These are phyloP conservation scores for Arizona elegans DNA, from an alignment of 2,113 vertebrate genomes.

Conservation along the genomic window DNA sequence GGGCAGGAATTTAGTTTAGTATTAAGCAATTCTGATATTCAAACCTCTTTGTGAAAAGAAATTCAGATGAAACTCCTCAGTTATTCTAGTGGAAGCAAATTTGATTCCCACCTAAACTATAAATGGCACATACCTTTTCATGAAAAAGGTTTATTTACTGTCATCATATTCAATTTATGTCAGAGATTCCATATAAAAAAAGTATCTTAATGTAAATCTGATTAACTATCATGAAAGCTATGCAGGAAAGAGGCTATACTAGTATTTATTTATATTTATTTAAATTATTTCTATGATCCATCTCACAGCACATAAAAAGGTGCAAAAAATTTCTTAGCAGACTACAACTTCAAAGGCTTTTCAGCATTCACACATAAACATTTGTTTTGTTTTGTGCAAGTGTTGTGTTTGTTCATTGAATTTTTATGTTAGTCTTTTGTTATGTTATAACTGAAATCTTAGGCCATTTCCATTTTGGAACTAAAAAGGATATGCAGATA, in stretches of 20 bases:
- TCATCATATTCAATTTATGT: not conserved
- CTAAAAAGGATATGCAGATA: not conserved
- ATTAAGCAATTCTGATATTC: not conserved
- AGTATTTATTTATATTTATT: not conserved
- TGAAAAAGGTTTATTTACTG: not conserved
- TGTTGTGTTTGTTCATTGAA: not conserved
- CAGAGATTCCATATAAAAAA: not conserved
- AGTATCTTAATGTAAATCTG: not conserved
- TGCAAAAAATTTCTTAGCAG: not conserved
- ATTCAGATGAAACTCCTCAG: not conserved
- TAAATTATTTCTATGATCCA: not conserved
- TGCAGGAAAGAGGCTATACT: not conserved
- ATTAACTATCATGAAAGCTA: not conserved
- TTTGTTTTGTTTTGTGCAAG: not conserved
- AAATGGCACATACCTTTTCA: not conserved
- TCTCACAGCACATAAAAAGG: not conserved
- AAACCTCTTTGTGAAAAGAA: not conserved
- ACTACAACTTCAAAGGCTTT: not conserved
- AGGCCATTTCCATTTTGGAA: not conserved
- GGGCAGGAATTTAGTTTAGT: not conserved
- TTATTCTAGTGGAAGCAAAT: not conserved
- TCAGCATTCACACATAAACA: not conserved
- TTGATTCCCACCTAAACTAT: not conserved
- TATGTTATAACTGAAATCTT: not conserved
- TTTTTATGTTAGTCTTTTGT: not conserved